Percentiles rank a stretch among this genome's conserved stretches.
Conservation (phyloP, 2,113 vertebrate genomes). For the Aspidoscelis tigris region DNA sequence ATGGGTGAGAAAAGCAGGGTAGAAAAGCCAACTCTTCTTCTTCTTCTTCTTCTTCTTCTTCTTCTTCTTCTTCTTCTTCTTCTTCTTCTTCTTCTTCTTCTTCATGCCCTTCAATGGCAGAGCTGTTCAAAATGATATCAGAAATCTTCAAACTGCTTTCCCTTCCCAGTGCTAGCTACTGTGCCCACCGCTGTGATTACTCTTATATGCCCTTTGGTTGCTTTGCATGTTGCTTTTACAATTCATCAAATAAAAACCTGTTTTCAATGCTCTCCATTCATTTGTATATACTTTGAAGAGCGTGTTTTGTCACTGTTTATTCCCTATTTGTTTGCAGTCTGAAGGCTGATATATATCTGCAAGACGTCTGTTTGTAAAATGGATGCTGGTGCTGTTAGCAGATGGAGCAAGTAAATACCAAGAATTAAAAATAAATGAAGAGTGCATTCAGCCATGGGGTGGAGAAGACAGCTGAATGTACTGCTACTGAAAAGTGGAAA, state of each 20-base stretch:
- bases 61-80: too few relatives aligned
- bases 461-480: neutral
- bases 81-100: too few relatives aligned
- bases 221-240: neutral
- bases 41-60: too few relatives aligned
- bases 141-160: too few relatives aligned
- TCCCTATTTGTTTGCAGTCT: neutral
- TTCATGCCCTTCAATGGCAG: too few relatives aligned
- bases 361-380: neutral
- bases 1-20: too few relatives aligned
- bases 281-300: neutral
- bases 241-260: neutral
- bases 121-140: too few relatives aligned
- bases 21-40: too few relatives aligned
- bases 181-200: neutral
- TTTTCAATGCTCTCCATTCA: neutral
- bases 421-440: conserved; percentile 33
- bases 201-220: neutral
- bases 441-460: neutral
- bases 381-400: neutral
- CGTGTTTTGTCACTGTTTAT: too few relatives aligned
- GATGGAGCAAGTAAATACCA: neutral
- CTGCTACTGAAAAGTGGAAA: neutral
- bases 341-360: neutral
- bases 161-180: too few relatives aligned